Base-by-base conservation (phyloP, 2,888 invertebrate genomes). In the Caenorhabditis auriculariae region DNA sequence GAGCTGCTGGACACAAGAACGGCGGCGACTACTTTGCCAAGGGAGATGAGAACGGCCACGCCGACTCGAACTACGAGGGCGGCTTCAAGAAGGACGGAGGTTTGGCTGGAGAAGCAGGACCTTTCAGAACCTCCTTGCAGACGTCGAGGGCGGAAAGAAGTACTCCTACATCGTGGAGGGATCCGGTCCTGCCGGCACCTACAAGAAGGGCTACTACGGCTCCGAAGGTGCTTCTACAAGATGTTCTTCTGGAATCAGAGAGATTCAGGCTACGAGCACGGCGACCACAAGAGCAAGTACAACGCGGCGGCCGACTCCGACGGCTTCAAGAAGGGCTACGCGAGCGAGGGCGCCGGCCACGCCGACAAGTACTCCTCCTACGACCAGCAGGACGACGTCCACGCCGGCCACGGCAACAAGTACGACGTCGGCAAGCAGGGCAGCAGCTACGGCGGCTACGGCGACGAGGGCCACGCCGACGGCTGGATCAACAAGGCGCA, bases 161-260 rank as follows among this genome's bases (percentile, higher is more conserved):
- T 72, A 63, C 66, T 72, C 72, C 12, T 72, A 69, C 55, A 66
- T 65, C 60, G 58, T 56, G 15, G 57, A 65, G 21, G 72, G 72
- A 35, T 58, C 57, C 7, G 72, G 72, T 51, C 72, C 72, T 27
- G 47, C 66, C 12, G 72, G 72, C 43, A 53, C 58, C 12, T 72
- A 70, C 60, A 60, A 61, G 37, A 72, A 72, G 55, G 72, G 72
- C 32, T 69, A 70, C 42, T 72, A 71, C 38, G 72, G 72, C 29
- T 55, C 55, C n/a, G 69, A 69, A 29, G 63, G 57, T 26, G n/a
- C n/a, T n/a, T n/a, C n/a, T n/a, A n/a, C n/a, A n/a, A n/a, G n/a
- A n/a, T n/a, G n/a, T n/a, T n/a, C n/a, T n/a, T n/a, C n/a, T n/a
- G n/a, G n/a, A n/a, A n/a, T n/a, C n/a, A n/a, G n/a, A n/a, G n/a